A percentile compares a stretch with the other conserved stretches of the same genome.
These are phyloP conservation scores for Cephus rjabovi DNA, from an alignment of 2,888 invertebrate genomes.

Conservation along the genomic window DNA sequence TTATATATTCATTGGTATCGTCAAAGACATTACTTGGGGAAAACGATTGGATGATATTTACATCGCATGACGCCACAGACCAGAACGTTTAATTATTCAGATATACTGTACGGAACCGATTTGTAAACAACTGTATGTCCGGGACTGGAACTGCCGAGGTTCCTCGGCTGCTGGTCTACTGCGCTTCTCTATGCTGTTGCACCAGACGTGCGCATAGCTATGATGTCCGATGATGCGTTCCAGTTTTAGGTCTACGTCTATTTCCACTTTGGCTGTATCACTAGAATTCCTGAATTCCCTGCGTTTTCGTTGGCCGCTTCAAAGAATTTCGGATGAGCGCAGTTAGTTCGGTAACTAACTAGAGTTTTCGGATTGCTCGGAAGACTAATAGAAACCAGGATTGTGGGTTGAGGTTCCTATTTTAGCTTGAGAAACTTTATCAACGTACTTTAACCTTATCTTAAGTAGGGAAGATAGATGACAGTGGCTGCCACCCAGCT, in stretches of 20 bases:
- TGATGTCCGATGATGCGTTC: neutral
- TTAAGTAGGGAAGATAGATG: neutral
- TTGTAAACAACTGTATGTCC: neutral
- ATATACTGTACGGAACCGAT: neutral
- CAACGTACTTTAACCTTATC: neutral
- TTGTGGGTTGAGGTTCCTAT: neutral
- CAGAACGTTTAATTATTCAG: neutral
- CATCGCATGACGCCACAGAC: neutral
- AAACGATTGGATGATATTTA: neutral
- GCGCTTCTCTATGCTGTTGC: neutral
- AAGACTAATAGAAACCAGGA: neutral
- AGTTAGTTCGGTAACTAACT: neutral
- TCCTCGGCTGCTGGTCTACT: neutral
- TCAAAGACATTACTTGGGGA: neutral
- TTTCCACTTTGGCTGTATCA: neutral
- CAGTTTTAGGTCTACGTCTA: neutral
- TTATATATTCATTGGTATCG: neutral
- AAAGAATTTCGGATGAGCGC: neutral
- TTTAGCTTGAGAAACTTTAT: neutral
- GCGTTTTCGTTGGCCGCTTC: neutral
- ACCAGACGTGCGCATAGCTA: neutral
- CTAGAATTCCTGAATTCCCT: neutral
- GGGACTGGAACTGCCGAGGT: neutral
- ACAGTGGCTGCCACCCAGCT: neutral
- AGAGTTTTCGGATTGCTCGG: neutral